Evolutionary conservation across 2,888 invertebrate genomes (phyloP), one percentile per base, ranked within the genome.

Genomic region (Lasioglossum malachurum): DNA sequence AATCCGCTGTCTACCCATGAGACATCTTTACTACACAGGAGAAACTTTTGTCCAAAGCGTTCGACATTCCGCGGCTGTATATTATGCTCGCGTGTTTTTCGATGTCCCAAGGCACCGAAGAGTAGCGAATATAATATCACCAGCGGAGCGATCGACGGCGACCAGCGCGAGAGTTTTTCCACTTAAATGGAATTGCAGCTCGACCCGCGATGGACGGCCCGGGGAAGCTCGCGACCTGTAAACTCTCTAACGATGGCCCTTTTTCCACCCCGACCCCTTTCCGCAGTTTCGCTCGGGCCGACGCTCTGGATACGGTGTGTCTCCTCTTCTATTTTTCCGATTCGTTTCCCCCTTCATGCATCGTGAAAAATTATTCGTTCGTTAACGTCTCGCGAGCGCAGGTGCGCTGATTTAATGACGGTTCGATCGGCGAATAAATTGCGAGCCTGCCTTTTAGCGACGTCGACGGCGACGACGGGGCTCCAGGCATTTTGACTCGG

Each of bases 311-410:
- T 38, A 77, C 38, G 14, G 31, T n/a, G 71, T 46, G 46, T 64
- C 53, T 75, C 27, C 44, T 75, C 44, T 35, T 64, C n/a, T 23
- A 53, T 72, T 72, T 53, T 75, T 67, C 19, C 73, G 44, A 60
- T 80, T 75, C 74, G 46, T 67, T 49, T 60, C 19, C 19, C 38
- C 27, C 64, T n/a, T 69, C 67, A 67, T 49, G 75, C 75, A 53
- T 67, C 80, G 75, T 75, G 80, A 80, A 80, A 75, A 75, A 75
- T 80, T 67, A 80, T 80, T 69, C 75, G 80, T 75, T 75, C 80
- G 75, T 80, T 80, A 80, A 75, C 75, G 75, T 80, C 74, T 75
- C 75, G 80, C 75, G 49, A 44, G 31, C 57, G n/a, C 78, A 46
- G 80, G 49, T 75, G 67, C 35, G 35, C 35, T 64, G 80, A 74